Conservation (phyloP, 92 coral and sea anemone genomes). For the Chrysogorgia sp. region DNA sequence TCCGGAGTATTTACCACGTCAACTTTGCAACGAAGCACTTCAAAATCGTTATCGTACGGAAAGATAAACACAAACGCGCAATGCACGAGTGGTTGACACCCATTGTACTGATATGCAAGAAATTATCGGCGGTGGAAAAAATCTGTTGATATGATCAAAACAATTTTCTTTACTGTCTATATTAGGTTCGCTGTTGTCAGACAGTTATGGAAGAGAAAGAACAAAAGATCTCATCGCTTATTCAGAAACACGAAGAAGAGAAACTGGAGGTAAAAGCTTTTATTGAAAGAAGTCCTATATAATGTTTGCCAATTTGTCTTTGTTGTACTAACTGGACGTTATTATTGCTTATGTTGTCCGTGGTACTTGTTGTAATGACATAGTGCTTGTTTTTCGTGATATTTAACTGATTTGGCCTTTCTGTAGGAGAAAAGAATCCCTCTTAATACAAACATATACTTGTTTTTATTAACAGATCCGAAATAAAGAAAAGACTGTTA, state of each 20-base stretch:
- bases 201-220: slow-evolving; percentile 93
- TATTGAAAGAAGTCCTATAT: neutral
- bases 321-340: neutral
- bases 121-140: no score
- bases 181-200: slow-evolving; percentile 83
- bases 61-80: no score
- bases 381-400: neutral
- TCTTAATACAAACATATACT: neutral
- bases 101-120: no score
- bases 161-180: no score
- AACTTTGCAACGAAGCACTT: no score
- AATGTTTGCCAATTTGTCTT: neutral
- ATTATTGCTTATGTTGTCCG: no score
- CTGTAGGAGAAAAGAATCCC: no score
- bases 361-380: no score
- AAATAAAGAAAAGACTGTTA: slow-evolving; percentile 86
- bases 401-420: neutral
- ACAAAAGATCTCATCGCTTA: slow-evolving; percentile 74
- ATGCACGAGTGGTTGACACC: no score
- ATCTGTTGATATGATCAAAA: no score
- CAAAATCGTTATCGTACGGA: no score
- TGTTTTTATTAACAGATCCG: slow-evolving; percentile 78
- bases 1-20: no score
- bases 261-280: slow-evolving; percentile 69
- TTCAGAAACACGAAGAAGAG: slow-evolving; percentile 82